A percentile compares a stretch with the other conserved stretches of the same genome.
Evolutionary conservation across 37 sponge, comb jelly and placozoan species (phyloP).

Genomic region (Amphimedon queenslandica): DNA sequence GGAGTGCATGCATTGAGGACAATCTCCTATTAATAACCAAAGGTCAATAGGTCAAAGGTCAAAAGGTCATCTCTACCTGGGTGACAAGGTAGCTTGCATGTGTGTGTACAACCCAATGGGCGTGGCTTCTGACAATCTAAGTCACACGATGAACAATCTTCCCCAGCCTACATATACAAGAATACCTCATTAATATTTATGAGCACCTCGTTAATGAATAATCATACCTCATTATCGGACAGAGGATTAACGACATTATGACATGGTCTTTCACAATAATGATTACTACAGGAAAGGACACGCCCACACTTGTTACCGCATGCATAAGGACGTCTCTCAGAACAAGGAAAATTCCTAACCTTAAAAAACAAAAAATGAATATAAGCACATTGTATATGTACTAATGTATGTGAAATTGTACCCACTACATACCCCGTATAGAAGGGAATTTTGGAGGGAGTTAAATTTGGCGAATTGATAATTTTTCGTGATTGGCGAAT

Average conservation of each 20-base stretch:
- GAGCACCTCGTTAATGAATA: slow-evolving; percentile 8
- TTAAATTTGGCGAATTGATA: too few relatives aligned
- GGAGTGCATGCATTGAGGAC: slow-evolving; percentile 39
- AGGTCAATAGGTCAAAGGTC: slow-evolving; percentile 22
- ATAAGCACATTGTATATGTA: background rate
- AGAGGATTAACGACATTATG: slow-evolving; percentile 57
- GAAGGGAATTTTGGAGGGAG: too few relatives aligned
- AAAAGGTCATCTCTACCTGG: slow-evolving; percentile 55
- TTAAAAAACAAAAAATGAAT: too few relatives aligned
- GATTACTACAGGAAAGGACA: slow-evolving; percentile 67
- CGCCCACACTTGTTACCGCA: slow-evolving; percentile 80
- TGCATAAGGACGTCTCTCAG: slow-evolving; percentile 23
- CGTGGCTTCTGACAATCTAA: slow-evolving; percentile 47
- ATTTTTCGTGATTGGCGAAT: too few relatives aligned
- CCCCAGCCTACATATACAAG: slow-evolving; percentile 46
- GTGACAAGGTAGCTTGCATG: slow-evolving; percentile 70
- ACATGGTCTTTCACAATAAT: slow-evolving; percentile 60
- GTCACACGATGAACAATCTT: slow-evolving; percentile 67
- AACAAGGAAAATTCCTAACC: slow-evolving; percentile 31
- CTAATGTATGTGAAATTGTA: too few relatives aligned
- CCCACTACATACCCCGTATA: too few relatives aligned
- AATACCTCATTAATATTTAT: slow-evolving; percentile 22
- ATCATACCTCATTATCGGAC: slow-evolving; percentile 14
- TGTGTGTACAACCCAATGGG: slow-evolving; percentile 61
- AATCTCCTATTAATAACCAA: slow-evolving; percentile 26